Evolutionary conservation across 2,888 invertebrate species (phyloP).

Genomic region (Acrobeloides nanus): DNA sequence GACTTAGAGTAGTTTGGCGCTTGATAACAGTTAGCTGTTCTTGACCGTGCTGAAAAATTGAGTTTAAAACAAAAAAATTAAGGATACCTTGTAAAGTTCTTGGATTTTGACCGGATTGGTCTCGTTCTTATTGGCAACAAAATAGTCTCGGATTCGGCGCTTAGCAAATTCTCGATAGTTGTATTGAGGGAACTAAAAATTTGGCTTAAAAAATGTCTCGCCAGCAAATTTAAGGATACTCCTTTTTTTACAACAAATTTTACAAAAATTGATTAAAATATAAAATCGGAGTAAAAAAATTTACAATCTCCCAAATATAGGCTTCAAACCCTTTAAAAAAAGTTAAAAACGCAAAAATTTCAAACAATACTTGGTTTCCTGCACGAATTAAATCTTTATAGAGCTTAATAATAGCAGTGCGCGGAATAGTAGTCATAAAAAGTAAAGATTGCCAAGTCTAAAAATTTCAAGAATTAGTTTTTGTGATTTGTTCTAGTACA

Average conservation of each 20-base stretch:
- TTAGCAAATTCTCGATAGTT: constrained; percentile 47
- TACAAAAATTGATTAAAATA: neutral
- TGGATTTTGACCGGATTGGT: constrained; percentile 29
- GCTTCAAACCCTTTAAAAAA: too few species aligned
- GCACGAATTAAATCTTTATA: too few species aligned
- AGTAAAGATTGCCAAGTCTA: too few species aligned
- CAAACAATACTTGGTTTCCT: too few species aligned
- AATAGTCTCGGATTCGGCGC: constrained; percentile 52
- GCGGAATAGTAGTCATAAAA: too few species aligned
- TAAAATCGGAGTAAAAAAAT: too few species aligned
- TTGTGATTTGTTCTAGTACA: too few species aligned
- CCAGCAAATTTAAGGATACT: neutral
- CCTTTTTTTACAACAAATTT: neutral
- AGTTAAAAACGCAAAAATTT: too few species aligned
- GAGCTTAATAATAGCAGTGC: too few species aligned
- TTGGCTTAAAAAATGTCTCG: neutral
- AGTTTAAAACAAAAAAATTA: constrained; percentile 10
- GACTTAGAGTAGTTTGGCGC: constrained; percentile 32
- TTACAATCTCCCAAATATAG: too few species aligned
- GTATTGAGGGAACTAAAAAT: constrained; percentile 47
- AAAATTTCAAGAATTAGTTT: too few species aligned
- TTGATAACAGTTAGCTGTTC: constrained; percentile 19
- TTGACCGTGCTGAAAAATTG: constrained; percentile 26
- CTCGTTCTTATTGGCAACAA: constrained; percentile 32
- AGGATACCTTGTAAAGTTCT: constrained; percentile 33